Evolutionary conservation across 2,113 vertebrate genomes (phyloP).

Genomic region (Himantopus leucocephalus): DNA sequence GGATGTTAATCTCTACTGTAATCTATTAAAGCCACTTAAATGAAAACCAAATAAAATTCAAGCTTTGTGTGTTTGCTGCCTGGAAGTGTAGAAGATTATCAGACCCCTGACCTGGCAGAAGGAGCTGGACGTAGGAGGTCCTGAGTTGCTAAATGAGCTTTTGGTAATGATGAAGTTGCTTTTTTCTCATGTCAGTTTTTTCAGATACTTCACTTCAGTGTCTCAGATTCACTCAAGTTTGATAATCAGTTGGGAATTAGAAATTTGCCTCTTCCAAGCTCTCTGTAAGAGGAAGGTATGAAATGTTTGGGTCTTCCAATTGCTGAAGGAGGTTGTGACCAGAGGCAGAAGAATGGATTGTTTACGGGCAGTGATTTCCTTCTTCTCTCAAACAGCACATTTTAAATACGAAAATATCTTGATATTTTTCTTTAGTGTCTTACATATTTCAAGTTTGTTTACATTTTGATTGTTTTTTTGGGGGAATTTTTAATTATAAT

Average conservation of each 20-base stretch:
- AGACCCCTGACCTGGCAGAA: background rate
- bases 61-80: background rate
- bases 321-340: background rate
- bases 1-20: background rate
- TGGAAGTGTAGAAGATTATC: background rate
- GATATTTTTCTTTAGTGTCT: background rate
- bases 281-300: background rate
- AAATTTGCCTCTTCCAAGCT: background rate
- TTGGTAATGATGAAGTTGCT: background rate
- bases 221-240: background rate
- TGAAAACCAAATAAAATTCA: background rate
- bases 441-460: background rate
- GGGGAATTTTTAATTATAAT: background rate
- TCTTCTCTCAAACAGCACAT: background rate
- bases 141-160: background rate
- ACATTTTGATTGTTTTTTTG: background rate
- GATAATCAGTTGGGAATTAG: background rate
- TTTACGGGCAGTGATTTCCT: background rate
- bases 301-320: background rate
- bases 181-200: background rate
- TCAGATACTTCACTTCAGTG: background rate
- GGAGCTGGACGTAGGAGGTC: background rate
- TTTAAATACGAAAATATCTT: background rate
- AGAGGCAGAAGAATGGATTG: background rate
- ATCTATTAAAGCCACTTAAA: background rate